phyloP scores from a whole-genome alignment of 2,113 vertebrate genomes.

The Vireo altiloquus region DNA sequence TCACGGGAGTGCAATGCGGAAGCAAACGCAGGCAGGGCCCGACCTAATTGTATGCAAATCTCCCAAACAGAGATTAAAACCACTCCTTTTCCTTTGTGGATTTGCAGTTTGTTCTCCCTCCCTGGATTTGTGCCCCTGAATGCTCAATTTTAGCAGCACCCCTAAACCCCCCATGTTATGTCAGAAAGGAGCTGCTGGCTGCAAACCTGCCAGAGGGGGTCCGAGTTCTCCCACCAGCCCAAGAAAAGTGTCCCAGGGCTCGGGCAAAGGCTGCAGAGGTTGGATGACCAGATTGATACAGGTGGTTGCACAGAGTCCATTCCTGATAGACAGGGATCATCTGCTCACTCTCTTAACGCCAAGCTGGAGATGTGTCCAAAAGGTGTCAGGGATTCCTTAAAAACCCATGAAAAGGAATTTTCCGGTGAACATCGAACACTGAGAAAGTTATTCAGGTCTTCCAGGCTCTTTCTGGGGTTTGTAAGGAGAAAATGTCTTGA shows the following conservation, averaged over 20 bases:
- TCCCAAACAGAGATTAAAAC: neutral
- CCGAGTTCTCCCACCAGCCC: neutral
- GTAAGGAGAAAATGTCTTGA: neutral
- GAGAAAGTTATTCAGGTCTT: neutral
- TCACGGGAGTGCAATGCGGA: constrained; percentile 22
- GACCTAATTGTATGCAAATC: constrained; percentile 56
- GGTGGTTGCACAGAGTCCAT: neutral
- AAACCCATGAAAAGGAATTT: neutral
- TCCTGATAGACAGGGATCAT: neutral
- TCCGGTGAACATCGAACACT: neutral
- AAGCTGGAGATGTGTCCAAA: too few species aligned
- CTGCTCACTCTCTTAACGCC: neutral
- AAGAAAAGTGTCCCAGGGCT: neutral
- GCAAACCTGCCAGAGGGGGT: neutral
- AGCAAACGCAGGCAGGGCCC: neutral
- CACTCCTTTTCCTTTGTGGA: constrained; percentile 40
- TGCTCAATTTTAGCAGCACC: neutral
- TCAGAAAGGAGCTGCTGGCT: neutral
- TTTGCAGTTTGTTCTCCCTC: neutral
- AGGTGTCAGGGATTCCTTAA: neutral
- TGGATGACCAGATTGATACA: neutral
- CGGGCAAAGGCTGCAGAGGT: neutral
- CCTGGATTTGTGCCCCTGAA: neutral
- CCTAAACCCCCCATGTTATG: accelerated
- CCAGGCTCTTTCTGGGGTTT: neutral